phyloP scores from a whole-genome alignment of 2,113 vertebrate species.

The Erpornis zantholeuca region DNA sequence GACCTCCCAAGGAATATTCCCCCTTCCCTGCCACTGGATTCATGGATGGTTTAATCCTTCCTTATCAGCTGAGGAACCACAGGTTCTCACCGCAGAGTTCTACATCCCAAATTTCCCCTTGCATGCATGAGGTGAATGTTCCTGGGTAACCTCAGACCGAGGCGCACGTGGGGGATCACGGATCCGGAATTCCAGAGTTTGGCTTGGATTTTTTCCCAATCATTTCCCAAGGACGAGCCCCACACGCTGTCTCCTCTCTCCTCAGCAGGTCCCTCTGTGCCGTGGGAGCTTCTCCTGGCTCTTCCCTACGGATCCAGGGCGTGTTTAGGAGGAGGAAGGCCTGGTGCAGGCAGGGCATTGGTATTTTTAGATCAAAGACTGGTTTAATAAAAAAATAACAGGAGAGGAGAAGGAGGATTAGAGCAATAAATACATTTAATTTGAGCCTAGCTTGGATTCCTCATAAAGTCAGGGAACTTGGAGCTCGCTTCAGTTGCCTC shows the following conservation, averaged over 20 bases:
- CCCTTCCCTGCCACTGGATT: not conserved
- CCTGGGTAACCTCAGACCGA: not conserved
- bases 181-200: not conserved
- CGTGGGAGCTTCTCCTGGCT: not conserved
- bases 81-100: too few relatives aligned
- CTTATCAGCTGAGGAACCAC: not conserved
- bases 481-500: not conserved
- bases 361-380: constrained; percentile 4
- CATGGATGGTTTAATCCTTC: not conserved
- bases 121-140: rapidly evolving
- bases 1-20: not conserved
- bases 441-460: not conserved
- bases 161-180: rapidly evolving
- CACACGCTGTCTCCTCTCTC: rapidly evolving
- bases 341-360: not conserved
- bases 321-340: not conserved
- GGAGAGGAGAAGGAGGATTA: not conserved
- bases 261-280: not conserved
- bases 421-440: constrained; percentile 15
- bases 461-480: not conserved
- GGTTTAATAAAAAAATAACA: not conserved
- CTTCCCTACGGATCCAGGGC: not conserved
- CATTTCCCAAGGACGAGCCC: not conserved
- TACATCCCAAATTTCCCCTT: not conserved
- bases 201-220: rapidly evolving